Percentiles rank a stretch among this genome's conserved stretches.
Conservation (phyloP, 2,113 vertebrate species). For the Riparia riparia region DNA sequence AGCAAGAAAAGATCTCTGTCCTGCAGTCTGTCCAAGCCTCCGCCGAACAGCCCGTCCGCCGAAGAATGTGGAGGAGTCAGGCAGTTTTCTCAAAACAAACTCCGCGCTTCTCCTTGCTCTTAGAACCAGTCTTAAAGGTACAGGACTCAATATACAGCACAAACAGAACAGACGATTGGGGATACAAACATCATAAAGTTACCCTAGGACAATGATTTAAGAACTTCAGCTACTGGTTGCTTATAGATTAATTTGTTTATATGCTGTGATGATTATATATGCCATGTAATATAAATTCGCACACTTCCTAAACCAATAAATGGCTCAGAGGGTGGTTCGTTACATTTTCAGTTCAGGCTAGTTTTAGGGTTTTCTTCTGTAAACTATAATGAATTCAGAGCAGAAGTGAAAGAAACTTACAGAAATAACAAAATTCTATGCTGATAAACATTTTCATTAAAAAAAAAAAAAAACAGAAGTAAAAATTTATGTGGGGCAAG, state of each 20-base stretch:
- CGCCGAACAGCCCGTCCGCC: too few relatives aligned
- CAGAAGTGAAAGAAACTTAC: background rate
- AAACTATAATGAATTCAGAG: background rate
- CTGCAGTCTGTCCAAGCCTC: too few relatives aligned
- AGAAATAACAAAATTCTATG: background rate
- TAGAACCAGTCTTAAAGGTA: too few relatives aligned
- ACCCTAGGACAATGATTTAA: too few relatives aligned
- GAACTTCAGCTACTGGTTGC: background rate
- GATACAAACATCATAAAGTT: too few relatives aligned
- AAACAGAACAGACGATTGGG: too few relatives aligned
- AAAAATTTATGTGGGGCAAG: background rate
- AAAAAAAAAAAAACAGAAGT: background rate
- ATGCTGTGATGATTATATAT: background rate
- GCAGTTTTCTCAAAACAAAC: too few relatives aligned
- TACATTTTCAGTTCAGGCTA: background rate
- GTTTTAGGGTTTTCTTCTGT: background rate
- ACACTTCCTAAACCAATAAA: background rate
- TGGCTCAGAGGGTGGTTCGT: background rate
- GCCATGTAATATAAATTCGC: background rate
- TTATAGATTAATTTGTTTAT: background rate
- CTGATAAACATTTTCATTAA: background rate
- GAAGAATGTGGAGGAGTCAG: too few relatives aligned
- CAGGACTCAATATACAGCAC: too few relatives aligned
- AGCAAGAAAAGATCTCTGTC: too few relatives aligned
- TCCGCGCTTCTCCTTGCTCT: too few relatives aligned